These are phyloP conservation scores for Pachyrhynchus sulphureomaculatus DNA, from an alignment of 1,140 invertebrate genomes.

Conservation along the genomic window DNA sequence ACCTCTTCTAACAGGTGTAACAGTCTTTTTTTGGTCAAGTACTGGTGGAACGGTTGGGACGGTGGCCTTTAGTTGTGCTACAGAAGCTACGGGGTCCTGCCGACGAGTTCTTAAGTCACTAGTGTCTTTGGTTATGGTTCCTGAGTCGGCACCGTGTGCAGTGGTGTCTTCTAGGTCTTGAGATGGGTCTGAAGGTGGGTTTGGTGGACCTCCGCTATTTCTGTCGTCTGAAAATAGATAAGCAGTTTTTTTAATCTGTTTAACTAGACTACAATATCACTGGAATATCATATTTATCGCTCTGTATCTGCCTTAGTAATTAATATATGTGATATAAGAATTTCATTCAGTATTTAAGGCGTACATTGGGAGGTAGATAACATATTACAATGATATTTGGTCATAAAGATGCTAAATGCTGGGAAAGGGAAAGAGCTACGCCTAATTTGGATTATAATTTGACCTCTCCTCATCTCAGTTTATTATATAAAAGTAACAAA, in stretches of 20 bases:
- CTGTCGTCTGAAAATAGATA: constrained; percentile 54
- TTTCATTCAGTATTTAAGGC: no score
- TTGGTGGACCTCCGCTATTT: constrained; percentile 59
- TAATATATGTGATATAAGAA: no score
- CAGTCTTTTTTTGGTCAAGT: constrained; percentile 42
- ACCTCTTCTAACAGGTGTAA: constrained; percentile 45
- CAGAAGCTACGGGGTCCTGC: constrained; percentile 52
- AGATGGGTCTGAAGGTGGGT: constrained; percentile 56
- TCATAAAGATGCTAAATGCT: no score
- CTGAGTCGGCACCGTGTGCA: constrained; percentile 30
- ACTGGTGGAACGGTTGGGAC: constrained; percentile 18
- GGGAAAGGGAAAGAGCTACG: no score
- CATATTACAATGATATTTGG: no score
- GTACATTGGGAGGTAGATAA: no score
- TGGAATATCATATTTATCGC: no score
- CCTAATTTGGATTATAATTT: no score
- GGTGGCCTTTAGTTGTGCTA: constrained; percentile 50
- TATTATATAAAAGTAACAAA: no score
- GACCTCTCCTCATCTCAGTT: no score
- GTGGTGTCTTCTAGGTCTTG: constrained; percentile 56
- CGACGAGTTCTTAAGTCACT: constrained; percentile 58
- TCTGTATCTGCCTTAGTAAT: no score
- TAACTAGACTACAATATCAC: no score
- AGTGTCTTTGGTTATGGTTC: constrained; percentile 55
- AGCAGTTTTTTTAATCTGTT: not conserved